These are phyloP conservation scores for Silurus lanzhouensis DNA, from an alignment of 2,797 vertebrate genomes.

Conservation along the genomic window DNA sequence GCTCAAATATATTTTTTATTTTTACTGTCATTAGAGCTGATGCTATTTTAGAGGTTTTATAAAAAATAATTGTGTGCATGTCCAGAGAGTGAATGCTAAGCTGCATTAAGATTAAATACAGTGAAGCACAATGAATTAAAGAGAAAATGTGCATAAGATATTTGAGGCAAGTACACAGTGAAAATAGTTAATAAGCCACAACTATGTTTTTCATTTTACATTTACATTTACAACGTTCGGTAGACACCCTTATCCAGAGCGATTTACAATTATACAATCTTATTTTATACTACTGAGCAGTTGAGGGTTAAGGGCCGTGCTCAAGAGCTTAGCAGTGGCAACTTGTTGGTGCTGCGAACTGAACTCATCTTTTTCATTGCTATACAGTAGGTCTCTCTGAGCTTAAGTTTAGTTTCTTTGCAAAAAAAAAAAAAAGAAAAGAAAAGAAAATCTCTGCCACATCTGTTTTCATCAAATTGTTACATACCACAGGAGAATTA, in stretches of 20 bases:
- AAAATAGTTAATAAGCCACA: neutral
- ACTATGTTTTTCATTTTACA: no score
- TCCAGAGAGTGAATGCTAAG: neutral
- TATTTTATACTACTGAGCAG: no score
- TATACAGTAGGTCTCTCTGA: neutral
- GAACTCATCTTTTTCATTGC: neutral
- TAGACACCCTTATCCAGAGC: no score
- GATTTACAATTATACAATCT: no score
- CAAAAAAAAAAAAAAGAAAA: neutral
- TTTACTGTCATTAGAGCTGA: neutral
- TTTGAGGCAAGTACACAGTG: neutral
- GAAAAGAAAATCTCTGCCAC: neutral
- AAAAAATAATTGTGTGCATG: neutral
- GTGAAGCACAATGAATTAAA: neutral
- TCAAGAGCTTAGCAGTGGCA: no score
- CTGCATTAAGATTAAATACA: no score
- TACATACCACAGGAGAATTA: conserved; percentile 20
- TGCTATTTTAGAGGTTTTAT: neutral
- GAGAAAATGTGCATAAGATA: neutral
- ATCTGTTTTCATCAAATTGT: conserved; percentile 25
- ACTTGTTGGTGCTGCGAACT: no score
- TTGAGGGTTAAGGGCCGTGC: no score
- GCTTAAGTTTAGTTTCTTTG: neutral
- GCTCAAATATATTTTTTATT: neutral
- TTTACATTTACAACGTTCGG: no score